Evolutionary conservation across 2,888 invertebrate genomes (phyloP).

Genomic region (Scaptomyza caliginosa): DNA sequence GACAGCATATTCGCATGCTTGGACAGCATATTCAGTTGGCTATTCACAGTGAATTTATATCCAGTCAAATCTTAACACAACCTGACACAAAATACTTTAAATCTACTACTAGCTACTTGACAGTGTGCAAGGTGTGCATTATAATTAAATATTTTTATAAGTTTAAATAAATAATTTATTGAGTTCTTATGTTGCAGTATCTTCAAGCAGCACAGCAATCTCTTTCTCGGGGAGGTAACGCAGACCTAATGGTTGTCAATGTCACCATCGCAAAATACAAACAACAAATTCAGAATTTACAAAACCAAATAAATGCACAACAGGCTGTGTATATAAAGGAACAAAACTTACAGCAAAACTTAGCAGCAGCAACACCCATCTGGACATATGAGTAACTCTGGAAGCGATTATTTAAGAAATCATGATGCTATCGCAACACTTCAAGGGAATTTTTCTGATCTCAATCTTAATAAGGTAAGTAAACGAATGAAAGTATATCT

Average conservation of each 20-base stretch:
- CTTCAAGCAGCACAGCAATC: constrained; percentile 84
- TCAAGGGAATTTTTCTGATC: constrained; percentile 92
- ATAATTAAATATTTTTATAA: not conserved
- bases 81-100: constrained; percentile 96
- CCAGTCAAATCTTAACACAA: constrained; percentile 97
- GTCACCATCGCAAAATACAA: constrained; percentile 96
- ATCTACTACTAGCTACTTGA: constrained; percentile 95
- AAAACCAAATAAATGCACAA: constrained; percentile 97
- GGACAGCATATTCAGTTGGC: constrained; percentile 97
- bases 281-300: constrained; percentile 95
- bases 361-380: constrained; percentile 77
- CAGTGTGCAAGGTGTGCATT: constrained; percentile 88
- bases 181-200: constrained; percentile 69
- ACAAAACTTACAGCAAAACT: constrained; percentile 79
- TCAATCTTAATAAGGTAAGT: constrained; percentile 90
- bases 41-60: constrained; percentile 95
- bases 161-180: not conserved
- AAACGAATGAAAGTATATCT: no score
- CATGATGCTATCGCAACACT: constrained; percentile 91
- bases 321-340: constrained; percentile 94
- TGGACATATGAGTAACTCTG: constrained; percentile 81
- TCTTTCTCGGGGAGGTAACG: constrained; percentile 81
- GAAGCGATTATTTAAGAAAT: constrained; percentile 85
- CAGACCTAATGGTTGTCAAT: constrained; percentile 89
- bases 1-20: constrained; percentile 94